Conservation (phyloP, 2,888 invertebrate species). For the Plagodis pulveraria region DNA sequence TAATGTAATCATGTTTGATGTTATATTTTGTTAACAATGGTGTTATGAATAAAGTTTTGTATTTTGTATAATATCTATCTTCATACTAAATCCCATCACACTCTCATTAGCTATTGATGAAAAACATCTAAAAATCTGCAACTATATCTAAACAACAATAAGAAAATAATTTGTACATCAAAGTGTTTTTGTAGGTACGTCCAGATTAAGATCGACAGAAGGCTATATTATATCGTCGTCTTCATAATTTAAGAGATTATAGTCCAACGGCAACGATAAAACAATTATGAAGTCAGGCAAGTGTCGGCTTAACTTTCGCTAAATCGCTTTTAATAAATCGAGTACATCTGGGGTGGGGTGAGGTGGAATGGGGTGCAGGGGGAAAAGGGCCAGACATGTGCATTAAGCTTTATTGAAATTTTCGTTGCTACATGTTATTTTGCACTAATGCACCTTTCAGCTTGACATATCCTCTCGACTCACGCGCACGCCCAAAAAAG, state of each 20-base stretch:
- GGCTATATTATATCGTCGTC: too few species aligned
- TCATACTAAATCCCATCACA: too few species aligned
- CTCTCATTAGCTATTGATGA: conserved; percentile 44
- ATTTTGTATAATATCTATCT: too few species aligned
- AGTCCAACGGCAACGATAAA: conserved; percentile 60
- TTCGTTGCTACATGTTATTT: conserved; percentile 75
- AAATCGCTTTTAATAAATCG: conserved; percentile 72
- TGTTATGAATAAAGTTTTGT: too few species aligned
- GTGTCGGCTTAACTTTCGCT: conserved; percentile 51
- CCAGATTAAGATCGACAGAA: too few species aligned
- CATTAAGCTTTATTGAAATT: conserved; percentile 80
- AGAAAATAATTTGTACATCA: too few species aligned
- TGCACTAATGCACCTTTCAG: conserved; percentile 75
- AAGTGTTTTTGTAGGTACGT: too few species aligned
- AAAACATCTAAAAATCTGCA: too few species aligned
- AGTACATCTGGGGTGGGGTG: conserved; percentile 39
- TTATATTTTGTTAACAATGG: too few species aligned
- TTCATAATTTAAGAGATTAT: too few species aligned
- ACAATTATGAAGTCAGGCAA: conserved; percentile 62
- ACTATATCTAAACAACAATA: too few species aligned
- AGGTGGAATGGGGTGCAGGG: conserved; percentile 31
- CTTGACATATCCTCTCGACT: conserved; percentile 50
- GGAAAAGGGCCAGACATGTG: conserved; percentile 58
- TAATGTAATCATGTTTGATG: too few species aligned
- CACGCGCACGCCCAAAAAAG: conserved; percentile 48